Base-by-base conservation (phyloP, 2,113 vertebrate genomes). In the Antigone vipio region DNA sequence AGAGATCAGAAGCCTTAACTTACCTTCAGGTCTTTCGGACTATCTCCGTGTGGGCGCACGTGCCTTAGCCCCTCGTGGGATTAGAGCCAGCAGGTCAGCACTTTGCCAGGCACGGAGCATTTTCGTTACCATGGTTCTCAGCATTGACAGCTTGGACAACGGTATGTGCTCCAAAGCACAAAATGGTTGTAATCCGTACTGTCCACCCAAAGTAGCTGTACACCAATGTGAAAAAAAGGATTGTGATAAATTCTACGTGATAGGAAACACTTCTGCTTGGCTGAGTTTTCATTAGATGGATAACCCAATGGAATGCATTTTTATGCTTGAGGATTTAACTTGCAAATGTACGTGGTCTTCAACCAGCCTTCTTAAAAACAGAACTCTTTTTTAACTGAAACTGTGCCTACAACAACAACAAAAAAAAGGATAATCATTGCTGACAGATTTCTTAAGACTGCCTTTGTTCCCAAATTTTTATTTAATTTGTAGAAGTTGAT, bases 401-500 rank as follows among this genome's bases (percentile, higher is more conserved):
- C 32, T 87, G 22, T 87, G 62, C 44, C 18, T 79, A 56, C 47
- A 88, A 77, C 15, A 44, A 44, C 42, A 44, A 73, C 15, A 52
- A 80, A 71, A 71, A 86, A 88, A 66, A 16, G 18, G 4, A 79
- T 58, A 73, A 67, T 74, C n/a, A 45, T 62, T 88, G 75, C 63
- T 91, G 50, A 95, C 52, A 85, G 23, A 52, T 52, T 84, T 92
- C 69, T 95, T 73, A 76, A 92, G 42, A 52, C 40, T 69, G n/a
- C 11, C 38, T 75, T 92, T 88, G 47, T 95, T 90, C 34, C 47
- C 42, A 86, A 60, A 58, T 22, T 92, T 95, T 93, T 82, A 62
- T 92, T 81, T 78, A 63, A 77, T 89, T 88, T 85, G 30, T 82
- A 90, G 85, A 96, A 89, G 40, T 47, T 83, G 27, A 29, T 86